phyloP scores from a whole-genome alignment of 2,113 vertebrate species.

The Pangasianodon gigas region DNA sequence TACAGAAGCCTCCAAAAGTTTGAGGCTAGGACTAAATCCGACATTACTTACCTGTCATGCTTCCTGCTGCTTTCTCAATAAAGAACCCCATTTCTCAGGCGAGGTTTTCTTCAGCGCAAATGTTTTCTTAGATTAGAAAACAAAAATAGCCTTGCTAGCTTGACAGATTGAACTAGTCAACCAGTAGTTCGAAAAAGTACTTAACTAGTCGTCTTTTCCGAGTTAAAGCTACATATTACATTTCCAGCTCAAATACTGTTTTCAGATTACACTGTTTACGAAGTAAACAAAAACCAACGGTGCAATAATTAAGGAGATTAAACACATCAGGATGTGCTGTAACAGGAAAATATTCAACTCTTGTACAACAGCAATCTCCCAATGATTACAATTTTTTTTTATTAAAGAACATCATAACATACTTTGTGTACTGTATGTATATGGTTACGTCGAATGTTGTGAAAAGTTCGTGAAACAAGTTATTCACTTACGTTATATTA shows the following conservation, averaged over 20 bases:
- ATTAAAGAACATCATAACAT: neutral
- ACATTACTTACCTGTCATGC: conserved; percentile 2
- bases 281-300: too few species aligned
- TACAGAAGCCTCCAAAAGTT: neutral
- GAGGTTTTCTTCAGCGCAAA: neutral
- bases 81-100: neutral
- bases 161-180: neutral
- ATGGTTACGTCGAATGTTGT: too few species aligned
- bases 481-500: too few species aligned
- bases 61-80: neutral
- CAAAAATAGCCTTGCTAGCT: neutral
- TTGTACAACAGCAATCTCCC: too few species aligned
- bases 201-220: neutral
- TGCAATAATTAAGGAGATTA: too few species aligned
- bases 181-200: neutral
- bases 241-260: too few species aligned
- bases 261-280: too few species aligned
- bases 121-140: neutral
- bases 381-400: too few species aligned
- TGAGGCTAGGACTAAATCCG: neutral
- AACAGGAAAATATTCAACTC: neutral
- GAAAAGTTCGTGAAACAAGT: too few species aligned
- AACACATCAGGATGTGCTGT: neutral
- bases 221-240: neutral
- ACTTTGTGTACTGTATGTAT: neutral